Base-by-base conservation (phyloP, 2,888 invertebrate genomes). In the Alviniconcha strummeri region DNA sequence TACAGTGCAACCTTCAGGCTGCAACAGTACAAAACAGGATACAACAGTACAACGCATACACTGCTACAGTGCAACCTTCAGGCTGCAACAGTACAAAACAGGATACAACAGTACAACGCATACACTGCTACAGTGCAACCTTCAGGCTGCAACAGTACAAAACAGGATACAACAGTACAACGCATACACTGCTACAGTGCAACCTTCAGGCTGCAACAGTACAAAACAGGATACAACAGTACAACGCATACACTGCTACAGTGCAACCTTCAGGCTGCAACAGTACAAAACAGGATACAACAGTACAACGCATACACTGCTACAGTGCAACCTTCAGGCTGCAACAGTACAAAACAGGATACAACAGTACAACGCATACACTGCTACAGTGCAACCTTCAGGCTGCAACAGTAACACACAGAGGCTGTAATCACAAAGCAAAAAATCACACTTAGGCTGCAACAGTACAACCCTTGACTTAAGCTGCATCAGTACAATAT, bases 191-290 rank as follows among this genome's bases (percentile, higher is more conserved):
- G n/a, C n/a, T 69, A 69, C 69, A 69, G 17, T n/a, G 6, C 69
- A 15, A 69, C 69, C 69, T 17, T 82, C 76, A 17, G 52, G 54
- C 82, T 82, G 82, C 54, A 36, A 4, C 69, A 69, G 1, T n/a
- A 69, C n/a, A 13, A 36, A 36, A 69, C 69, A 17, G 6, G 6
- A 69, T n/a, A 17, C 13, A 15, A 69, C 69, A 69, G 6, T n/a
- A 69, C 69, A 17, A 17, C 69, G n/a, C 69, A 17, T 17, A 69
- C 17, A 8, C 9, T 17, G n/a, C 69, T 17, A 69, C 69, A 69
- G 6, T n/a, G 6, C 69, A 17, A 15, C 13, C 13, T 3, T 17
- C 69, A 69, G 17, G 17, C 7, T n/a, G 6, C 7, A 15, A 69
- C 69, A 69, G 7, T n/a, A 69, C 69, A 69, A 13, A 15, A 69